phyloP scores from a whole-genome alignment of 1,140 invertebrate species.

The Drusus annulatus region DNA sequence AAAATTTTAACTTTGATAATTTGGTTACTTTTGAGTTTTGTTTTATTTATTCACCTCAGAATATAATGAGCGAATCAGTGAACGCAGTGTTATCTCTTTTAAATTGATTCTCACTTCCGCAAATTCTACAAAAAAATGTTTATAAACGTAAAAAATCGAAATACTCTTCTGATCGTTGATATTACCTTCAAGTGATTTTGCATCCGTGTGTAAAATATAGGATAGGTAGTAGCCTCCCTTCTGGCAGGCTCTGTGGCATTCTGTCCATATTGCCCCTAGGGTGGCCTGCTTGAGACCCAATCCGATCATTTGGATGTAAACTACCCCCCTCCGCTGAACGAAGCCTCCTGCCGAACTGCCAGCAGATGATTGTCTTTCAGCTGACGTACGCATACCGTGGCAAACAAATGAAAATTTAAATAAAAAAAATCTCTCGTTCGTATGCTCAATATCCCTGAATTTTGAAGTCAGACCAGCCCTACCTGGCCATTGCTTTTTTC shows the following conservation, averaged over 20 bases:
- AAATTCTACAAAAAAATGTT: too few species aligned
- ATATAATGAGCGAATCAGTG: too few species aligned
- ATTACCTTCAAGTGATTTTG: constrained; percentile 7
- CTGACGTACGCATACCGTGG: constrained; percentile 32
- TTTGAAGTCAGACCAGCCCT: constrained; percentile 3
- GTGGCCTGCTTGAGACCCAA: constrained; percentile 34
- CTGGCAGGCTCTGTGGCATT: not conserved
- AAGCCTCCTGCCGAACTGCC: not conserved
- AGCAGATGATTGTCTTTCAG: constrained; percentile 22
- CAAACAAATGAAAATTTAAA: constrained; percentile 41
- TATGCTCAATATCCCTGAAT: constrained; percentile 23
- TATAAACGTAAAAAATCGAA: too few species aligned
- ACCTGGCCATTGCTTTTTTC: too few species aligned
- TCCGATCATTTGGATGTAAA: constrained; percentile 56
- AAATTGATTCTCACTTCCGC: too few species aligned
- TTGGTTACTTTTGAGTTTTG: too few species aligned
- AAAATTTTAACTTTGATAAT: too few species aligned
- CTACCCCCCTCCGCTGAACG: constrained; percentile 23
- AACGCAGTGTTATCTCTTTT: too few species aligned
- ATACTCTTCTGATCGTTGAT: not conserved
- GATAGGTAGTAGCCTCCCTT: not conserved
- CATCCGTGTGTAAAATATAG: constrained; percentile 3
- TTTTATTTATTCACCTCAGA: too few species aligned
- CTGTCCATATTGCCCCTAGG: constrained; percentile 40
- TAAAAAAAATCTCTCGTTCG: constrained; percentile 21